These are phyloP conservation scores for Cryptomyrus ogoouensis DNA, from an alignment of 2,113 vertebrate genomes.

Conservation along the genomic window DNA sequence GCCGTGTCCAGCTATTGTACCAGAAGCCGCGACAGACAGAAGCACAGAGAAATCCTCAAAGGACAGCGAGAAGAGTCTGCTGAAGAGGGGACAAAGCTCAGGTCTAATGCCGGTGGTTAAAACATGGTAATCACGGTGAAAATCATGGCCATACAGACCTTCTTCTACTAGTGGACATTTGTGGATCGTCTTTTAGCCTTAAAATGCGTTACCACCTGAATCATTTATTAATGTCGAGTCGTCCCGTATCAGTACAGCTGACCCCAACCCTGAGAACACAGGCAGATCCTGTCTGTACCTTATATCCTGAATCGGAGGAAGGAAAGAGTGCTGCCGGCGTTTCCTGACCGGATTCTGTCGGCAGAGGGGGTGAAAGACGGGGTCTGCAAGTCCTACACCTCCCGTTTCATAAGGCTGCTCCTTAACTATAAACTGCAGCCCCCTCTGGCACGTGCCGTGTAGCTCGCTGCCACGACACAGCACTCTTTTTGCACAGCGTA, in stretches of 20 bases:
- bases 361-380: neutral
- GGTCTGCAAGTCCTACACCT: neutral
- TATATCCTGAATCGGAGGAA: neutral
- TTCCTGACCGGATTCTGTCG: neutral
- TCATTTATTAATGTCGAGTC: neutral
- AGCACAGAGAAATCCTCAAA: neutral
- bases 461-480: neutral
- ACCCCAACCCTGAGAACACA: neutral
- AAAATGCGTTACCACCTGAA: neutral
- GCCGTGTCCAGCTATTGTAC: neutral
- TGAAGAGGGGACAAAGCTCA: neutral
- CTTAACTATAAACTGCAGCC: conserved; percentile 12
- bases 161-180: neutral
- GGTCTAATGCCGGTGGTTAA: neutral
- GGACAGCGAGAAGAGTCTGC: neutral
- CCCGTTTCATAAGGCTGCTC: conserved; percentile 28
- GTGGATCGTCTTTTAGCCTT: neutral
- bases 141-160: neutral
- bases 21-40: neutral
- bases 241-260: neutral
- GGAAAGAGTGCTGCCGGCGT: neutral
- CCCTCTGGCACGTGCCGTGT: neutral
- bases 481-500: neutral
- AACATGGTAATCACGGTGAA: neutral
- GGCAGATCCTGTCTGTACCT: neutral